Base-by-base conservation (phyloP, 2,888 invertebrate species). In the Epinotia ramella region DNA sequence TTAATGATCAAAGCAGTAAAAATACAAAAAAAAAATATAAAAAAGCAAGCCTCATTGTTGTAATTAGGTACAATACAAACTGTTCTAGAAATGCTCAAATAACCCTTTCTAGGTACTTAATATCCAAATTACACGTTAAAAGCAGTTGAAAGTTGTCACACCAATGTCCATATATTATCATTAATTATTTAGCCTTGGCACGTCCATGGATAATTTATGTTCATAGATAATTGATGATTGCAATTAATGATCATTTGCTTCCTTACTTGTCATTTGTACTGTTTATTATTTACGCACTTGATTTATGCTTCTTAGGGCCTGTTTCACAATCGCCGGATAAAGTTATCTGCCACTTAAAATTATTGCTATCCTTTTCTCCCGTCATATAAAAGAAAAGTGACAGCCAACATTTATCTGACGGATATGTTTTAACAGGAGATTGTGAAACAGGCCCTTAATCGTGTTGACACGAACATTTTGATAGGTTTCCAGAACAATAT, bases 161-260 rank as follows among this genome's bases (percentile, higher is more conserved):
- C 18, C 18, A 69, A 56, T 69, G 13, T 70, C 33, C 33, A n/a
- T 46, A n/a, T n/a, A n/a, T n/a, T n/a, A 72, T 24, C 56, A 40
- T 66, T 67, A 33, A 67, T 73, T 67, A 67, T n/a, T 16, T 44
- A 13, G 20, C 20, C 49, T 33, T 64, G 13, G 72, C n/a, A 53
- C 64, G 33, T 18, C 33, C 33, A 67, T 56, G 40, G 53, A 68
- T 73, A 65, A 56, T 65, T 57, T 60, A 60, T 73, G n/a, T 67
- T 67, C 40, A 56, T 62, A 56, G 64, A 62, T 13, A 62, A 73
- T 62, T 53, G 40, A 67, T 73, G 67, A 40, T 62, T 20, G 53
- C 33, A 60, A 63, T 56, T 18, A 53, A 56, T 7, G 46, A 46
- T 68, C 18, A 33, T 74, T 72, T 72, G 71, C n/a, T 56, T 64